Evolutionary conservation across 1,140 invertebrate genomes (phyloP).

Genomic region (Diploscapter pachys): DNA sequence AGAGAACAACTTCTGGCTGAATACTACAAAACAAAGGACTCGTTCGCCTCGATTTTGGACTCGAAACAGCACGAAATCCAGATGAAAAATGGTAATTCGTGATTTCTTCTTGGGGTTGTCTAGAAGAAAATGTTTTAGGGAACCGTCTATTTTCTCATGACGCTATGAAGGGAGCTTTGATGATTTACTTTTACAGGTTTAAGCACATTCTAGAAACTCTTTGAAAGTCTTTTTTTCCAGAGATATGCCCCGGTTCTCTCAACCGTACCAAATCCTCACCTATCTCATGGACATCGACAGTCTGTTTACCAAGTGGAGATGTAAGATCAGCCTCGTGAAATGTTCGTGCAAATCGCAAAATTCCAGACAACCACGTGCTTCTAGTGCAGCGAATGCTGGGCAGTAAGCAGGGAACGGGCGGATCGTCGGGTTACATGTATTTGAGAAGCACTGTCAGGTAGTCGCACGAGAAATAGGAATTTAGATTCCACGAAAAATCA

Average conservation of each 20-base stretch:
- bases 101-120: background rate
- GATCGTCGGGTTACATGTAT: slow-evolving; percentile 96
- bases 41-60: slow-evolving; percentile 85
- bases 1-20: slow-evolving; percentile 69
- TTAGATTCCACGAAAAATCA: no score
- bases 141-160: slow-evolving; percentile 83
- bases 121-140: slow-evolving; percentile 60
- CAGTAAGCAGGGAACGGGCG: slow-evolving; percentile 92
- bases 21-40: slow-evolving; percentile 73
- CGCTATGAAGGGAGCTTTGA: slow-evolving; percentile 88
- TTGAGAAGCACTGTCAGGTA: slow-evolving; percentile 92
- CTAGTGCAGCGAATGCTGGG: slow-evolving; percentile 99
- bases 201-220: background rate
- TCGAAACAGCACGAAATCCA: slow-evolving; percentile 75
- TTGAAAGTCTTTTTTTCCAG: slow-evolving; percentile 55
- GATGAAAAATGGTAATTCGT: slow-evolving; percentile 58
- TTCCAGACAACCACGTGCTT: slow-evolving; percentile 89
- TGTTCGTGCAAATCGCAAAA: background rate
- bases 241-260: slow-evolving; percentile 90
- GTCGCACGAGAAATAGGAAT: background rate
- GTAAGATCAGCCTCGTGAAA: slow-evolving; percentile 67
- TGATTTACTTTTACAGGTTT: slow-evolving; percentile 83
- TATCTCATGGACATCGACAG: slow-evolving; percentile 96
- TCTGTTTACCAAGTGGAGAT: slow-evolving; percentile 97
- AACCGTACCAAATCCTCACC: slow-evolving; percentile 88